Conservation (phyloP, 2,888 invertebrate species). For the Drosophila barbarae region DNA sequence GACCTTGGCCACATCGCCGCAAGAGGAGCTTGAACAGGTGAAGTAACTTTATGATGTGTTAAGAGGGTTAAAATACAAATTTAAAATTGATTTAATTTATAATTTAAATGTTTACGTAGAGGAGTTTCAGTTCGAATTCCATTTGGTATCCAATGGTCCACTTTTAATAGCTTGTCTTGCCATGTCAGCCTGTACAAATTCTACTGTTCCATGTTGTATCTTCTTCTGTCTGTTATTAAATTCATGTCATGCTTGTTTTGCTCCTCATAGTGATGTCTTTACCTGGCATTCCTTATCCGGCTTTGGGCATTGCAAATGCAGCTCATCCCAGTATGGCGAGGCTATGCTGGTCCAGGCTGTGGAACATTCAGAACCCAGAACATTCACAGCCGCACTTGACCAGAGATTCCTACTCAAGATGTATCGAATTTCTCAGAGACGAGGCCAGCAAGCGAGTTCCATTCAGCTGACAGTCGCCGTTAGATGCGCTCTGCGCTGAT, state of each 20-base stretch:
- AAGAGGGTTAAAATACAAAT: too few relatives aligned
- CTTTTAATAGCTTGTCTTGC: neutral
- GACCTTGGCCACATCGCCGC: constrained; percentile 57
- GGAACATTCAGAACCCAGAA: constrained; percentile 6
- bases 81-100: neutral
- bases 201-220: constrained; percentile 6
- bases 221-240: constrained; percentile 30
- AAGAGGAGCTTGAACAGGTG: constrained; percentile 73
- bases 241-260: constrained; percentile 42
- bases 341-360: constrained; percentile 43
- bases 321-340: constrained; percentile 47
- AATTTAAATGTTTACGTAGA: neutral
- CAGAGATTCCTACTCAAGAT: constrained; percentile 22
- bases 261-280: constrained; percentile 34
- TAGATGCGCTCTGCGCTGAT: constrained; percentile 66
- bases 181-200: constrained; percentile 14
- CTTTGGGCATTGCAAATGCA: constrained; percentile 67
- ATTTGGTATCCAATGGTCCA: neutral
- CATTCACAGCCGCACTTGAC: constrained; percentile 24
- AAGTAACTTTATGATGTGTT: constrained; percentile 15
- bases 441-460: constrained; percentile 14
- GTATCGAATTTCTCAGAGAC: constrained; percentile 10
- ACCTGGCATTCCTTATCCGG: constrained; percentile 61
- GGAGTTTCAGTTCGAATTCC: neutral
- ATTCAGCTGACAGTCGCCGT: constrained; percentile 64